A percentile compares a stretch with the other conserved stretches of the same genome.
Evolutionary conservation across 2,113 vertebrate genomes (phyloP).

Genomic region (Spea multiplicata): DNA sequence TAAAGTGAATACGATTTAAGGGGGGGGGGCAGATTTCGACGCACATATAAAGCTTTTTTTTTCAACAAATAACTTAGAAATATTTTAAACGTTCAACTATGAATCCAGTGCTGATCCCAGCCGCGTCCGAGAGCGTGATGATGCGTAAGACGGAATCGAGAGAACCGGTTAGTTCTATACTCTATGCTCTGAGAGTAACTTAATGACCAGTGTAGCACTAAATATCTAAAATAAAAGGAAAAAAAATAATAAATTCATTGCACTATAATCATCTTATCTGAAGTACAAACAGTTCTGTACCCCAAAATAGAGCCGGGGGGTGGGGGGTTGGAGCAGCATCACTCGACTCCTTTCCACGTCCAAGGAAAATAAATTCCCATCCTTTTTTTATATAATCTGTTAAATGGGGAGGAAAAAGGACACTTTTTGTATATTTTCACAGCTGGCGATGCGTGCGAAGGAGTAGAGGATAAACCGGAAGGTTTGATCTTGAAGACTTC

Average conservation of each 20-base stretch:
- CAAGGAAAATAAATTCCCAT: conserved; percentile 4
- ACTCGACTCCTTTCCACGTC: not conserved
- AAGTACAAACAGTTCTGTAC: conserved; percentile 43
- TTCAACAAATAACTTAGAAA: conserved; percentile 39
- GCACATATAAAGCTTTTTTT: conserved; percentile 14
- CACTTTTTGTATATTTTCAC: conserved; percentile 35
- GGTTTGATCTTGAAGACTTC: not conserved
- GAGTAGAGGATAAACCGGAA: not conserved
- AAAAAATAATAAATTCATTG: conserved; percentile 58
- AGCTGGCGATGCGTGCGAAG: conserved; percentile 20
- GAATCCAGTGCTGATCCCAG: conserved; percentile 13
- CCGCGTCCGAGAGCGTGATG: not conserved
- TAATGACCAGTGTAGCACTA: conserved; percentile 70
- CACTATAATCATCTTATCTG: conserved; percentile 55
- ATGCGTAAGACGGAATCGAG: conserved; percentile 47
- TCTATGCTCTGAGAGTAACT: conserved; percentile 55
- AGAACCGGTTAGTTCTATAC: conserved; percentile 48
- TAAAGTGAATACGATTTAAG: not conserved
- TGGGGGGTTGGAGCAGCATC: not conserved
- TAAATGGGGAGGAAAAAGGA: not conserved
- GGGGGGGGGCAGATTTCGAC: conserved; percentile 22
- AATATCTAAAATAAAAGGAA: conserved; percentile 48
- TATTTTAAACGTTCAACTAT: not conserved
- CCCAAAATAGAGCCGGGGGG: conserved; percentile 50
- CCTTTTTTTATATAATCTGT: not conserved